phyloP scores from a whole-genome alignment of 2,797 vertebrate species.

The Atherinosoma microstoma region DNA sequence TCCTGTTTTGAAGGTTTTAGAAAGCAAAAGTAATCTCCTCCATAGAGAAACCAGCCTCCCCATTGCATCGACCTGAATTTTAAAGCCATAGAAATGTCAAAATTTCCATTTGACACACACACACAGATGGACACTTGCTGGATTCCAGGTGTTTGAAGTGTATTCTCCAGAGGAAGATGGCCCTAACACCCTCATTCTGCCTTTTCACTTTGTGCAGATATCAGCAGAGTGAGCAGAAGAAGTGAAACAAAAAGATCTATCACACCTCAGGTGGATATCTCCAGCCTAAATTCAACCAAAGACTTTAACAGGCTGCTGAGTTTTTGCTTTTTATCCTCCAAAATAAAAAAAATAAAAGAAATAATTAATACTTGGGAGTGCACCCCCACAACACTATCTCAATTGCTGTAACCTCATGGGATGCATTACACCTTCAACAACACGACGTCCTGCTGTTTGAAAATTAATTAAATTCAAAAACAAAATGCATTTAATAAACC shows the following conservation, averaged over 20 bases:
- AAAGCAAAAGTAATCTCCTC: constrained; percentile 11
- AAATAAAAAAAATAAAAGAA: neutral
- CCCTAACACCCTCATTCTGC: constrained; percentile 37
- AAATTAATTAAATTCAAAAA: constrained; percentile 70
- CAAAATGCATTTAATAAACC: constrained; percentile 35
- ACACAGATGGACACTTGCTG: constrained; percentile 48
- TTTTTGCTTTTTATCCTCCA: neutral
- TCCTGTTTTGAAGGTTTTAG: constrained; percentile 19
- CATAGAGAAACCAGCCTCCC: constrained; percentile 28
- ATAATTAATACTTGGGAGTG: neutral
- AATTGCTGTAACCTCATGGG: constrained; percentile 36
- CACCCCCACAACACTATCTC: neutral
- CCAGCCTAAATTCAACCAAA: neutral
- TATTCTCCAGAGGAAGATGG: constrained; percentile 44
- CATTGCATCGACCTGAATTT: constrained; percentile 58
- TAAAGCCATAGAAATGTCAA: constrained; percentile 79
- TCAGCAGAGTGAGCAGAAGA: constrained; percentile 23
- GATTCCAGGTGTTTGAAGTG: constrained; percentile 71
- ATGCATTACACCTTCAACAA: constrained; percentile 63
- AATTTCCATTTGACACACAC: constrained; percentile 80
- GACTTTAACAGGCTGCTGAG: neutral
- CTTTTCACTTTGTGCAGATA: constrained; percentile 36
- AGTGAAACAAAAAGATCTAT: constrained; percentile 22
- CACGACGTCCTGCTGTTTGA: constrained; percentile 48
- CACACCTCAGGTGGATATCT: constrained; percentile 12